Conservation (phyloP, 1,140 invertebrate species). For the Drosophila lowei region DNA sequence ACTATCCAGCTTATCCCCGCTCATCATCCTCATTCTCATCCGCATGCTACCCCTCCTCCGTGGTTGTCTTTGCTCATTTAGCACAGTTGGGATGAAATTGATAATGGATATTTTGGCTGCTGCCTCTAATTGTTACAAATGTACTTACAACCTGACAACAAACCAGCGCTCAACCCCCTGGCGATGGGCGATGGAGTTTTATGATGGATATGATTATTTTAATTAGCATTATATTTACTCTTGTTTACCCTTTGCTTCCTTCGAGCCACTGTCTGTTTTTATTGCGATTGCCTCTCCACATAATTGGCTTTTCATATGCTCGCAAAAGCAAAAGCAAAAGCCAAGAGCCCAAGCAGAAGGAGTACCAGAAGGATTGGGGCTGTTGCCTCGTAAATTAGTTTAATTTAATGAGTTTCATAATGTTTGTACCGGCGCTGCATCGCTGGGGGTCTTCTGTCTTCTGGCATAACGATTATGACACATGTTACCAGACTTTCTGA, state of each 20-base stretch:
- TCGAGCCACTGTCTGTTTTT: slow-evolving; percentile 1
- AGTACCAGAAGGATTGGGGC: background rate
- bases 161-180: background rate
- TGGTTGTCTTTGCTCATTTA: slow-evolving; percentile 2
- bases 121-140: slow-evolving; percentile 72
- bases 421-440: slow-evolving; percentile 18
- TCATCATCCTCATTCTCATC: background rate
- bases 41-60: too few species aligned
- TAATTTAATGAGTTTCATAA: slow-evolving; percentile 76
- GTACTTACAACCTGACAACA: slow-evolving; percentile 41
- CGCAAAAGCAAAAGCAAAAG: slow-evolving; percentile 31
- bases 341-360: background rate
- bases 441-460: slow-evolving; percentile 23
- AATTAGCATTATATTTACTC: slow-evolving; percentile 80
- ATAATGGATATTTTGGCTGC: slow-evolving; percentile 51
- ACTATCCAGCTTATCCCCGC: background rate
- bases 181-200: slow-evolving; percentile 29
- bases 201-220: slow-evolving; percentile 82
- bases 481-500: slow-evolving; percentile 61
- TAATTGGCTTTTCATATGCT: slow-evolving; percentile 80
- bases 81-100: slow-evolving; percentile 41
- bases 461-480: slow-evolving; percentile 74
- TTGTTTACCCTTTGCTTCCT: slow-evolving; percentile 48
- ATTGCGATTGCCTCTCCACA: slow-evolving; percentile 57
- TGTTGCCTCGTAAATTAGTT: slow-evolving; percentile 67